Evolutionary conservation across 2,113 vertebrate species (phyloP), one percentile per base, ranked within the genome.

Genomic region (Upupa epops): DNA sequence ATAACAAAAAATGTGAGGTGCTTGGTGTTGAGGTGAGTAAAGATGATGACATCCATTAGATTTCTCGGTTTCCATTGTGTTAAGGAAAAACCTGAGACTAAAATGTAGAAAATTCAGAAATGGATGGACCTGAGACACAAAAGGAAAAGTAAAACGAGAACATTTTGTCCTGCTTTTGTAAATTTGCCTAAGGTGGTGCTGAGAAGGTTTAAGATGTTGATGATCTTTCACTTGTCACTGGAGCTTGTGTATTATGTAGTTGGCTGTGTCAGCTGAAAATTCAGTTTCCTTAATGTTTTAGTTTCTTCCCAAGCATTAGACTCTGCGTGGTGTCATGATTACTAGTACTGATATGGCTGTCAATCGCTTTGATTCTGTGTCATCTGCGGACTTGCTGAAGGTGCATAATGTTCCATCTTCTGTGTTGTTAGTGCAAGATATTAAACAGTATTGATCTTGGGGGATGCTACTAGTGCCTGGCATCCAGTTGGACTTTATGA

Each of bases 51-150:
- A 36, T 49, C 19, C 75, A 5, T 49, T 78, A 22, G 29, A 66
- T 42, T 60, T 72, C 34, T 60, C 52, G 52, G 13, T 17, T 73
- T 85, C 32, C 26, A 77, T 13, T 64, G 18, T 81, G 18, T 72
- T 61, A 58, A 77, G 25, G 5, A 37, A 83, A 84, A 91, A 91
- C 74, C 34, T 2, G 8, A 72, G 18, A 69, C 79, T 58, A 66
- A 83, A 73, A 55, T 40, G 8, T 19, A 24, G 69, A 84, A 94
- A 73, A 55, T 40, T 8, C 17, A 24, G 69, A 84, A 94, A 76
- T 18, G 42, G 83, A 54, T 36, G 48, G 59, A 42, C 4, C 9
- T 68, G 42, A 87, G 37, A 80, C 83, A 58, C 81, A 91, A 71
- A 32, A 69, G 9, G 31, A 66, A 32, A 81, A 36, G 24, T 31